Evolutionary conservation across 2,888 invertebrate genomes (phyloP).

Genomic region (Polyommatus icarus): DNA sequence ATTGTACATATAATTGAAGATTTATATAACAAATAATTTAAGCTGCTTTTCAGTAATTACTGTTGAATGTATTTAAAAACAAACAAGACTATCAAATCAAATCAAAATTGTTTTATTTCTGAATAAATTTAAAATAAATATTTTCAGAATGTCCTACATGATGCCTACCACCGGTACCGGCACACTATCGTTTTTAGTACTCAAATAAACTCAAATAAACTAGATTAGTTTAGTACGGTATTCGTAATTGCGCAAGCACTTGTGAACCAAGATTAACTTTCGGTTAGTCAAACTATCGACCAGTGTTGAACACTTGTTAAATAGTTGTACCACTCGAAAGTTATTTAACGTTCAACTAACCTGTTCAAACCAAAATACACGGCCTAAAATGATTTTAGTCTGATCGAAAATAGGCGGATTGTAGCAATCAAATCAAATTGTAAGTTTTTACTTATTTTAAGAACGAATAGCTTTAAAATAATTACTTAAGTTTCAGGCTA

Average conservation of each 20-base stretch:
- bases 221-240: slow-evolving; percentile 16
- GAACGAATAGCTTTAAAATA: too few relatives aligned
- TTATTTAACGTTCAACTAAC: not conserved
- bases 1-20: too few relatives aligned
- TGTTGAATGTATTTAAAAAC: not conserved
- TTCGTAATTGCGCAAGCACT: slow-evolving; percentile 1
- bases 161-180: too few relatives aligned
- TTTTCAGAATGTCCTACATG: too few relatives aligned
- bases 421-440: too few relatives aligned
- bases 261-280: slow-evolving; percentile 25
- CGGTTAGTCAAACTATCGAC: slow-evolving; percentile 20
- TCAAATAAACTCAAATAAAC: too few relatives aligned
- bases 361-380: not conserved
- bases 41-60: not conserved
- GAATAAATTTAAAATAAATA: too few relatives aligned
- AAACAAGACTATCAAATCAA: not conserved
- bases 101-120: too few relatives aligned
- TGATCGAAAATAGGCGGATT: not conserved
- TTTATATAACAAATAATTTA: not conserved
- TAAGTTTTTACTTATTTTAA: too few relatives aligned
- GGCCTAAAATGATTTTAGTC: not conserved
- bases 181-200: not conserved
- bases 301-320: slow-evolving; percentile 11
- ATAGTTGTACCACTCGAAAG: slow-evolving; percentile 11
- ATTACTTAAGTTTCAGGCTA: too few relatives aligned